phyloP scores from a whole-genome alignment of 2,888 invertebrate genomes.

The Subacronicta megacephala region DNA sequence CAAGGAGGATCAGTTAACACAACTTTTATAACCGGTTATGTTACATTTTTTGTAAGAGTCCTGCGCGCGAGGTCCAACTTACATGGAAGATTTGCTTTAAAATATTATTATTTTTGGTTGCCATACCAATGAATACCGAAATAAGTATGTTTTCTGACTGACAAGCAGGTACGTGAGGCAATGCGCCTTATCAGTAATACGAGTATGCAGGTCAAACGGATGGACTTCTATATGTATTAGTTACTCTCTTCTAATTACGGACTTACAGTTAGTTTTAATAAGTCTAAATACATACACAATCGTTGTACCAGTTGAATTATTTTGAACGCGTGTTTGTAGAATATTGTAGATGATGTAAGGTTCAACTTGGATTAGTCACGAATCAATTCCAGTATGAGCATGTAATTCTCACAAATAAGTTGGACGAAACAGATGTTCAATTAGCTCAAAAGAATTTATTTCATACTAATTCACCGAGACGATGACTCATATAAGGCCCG shows the following conservation, averaged over 20 bases:
- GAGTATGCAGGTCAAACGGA: conserved; percentile 64
- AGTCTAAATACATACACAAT: conserved; percentile 25
- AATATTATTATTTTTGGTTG: conserved; percentile 10
- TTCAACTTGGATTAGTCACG: conserved; percentile 45
- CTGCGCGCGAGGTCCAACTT: conserved; percentile 39
- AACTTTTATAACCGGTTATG: conserved; percentile 79
- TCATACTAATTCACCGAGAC: conserved; percentile 80
- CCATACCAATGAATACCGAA: conserved; percentile 24
- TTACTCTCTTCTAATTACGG: conserved; percentile 46
- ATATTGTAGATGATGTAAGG: conserved; percentile 15
- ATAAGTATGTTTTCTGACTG: conserved; percentile 36
- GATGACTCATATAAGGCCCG: conserved; percentile 83
- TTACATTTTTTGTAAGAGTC: conserved; percentile 59
- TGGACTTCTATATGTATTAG: conserved; percentile 45
- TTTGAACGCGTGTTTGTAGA: conserved; percentile 3
- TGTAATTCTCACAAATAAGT: conserved; percentile 53
- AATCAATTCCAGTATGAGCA: conserved; percentile 47
- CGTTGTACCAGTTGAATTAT: conserved; percentile 7
- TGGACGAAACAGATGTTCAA: conserved; percentile 81
- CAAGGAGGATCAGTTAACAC: conserved; percentile 79
- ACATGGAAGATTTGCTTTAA: conserved; percentile 27
- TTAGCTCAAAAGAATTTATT: conserved; percentile 78
- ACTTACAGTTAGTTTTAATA: conserved; percentile 42
- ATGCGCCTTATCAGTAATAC: conserved; percentile 56
- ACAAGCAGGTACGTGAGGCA: conserved; percentile 55